Base-by-base conservation (phyloP, 2,113 vertebrate genomes). In the Girardinichthys multiradiatus region DNA sequence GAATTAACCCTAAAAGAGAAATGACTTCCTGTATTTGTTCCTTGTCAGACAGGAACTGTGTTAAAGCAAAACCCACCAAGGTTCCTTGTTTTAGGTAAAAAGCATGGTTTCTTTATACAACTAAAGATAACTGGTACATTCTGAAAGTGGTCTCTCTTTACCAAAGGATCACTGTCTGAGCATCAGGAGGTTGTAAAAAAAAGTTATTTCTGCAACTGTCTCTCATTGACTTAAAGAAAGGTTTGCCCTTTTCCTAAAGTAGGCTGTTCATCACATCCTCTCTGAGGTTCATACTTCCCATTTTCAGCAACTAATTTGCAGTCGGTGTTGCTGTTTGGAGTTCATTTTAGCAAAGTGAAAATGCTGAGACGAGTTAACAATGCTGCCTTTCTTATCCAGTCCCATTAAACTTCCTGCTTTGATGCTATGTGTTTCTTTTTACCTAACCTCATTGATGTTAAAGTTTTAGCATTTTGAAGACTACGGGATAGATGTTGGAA, bases 1-100 rank as follows among this genome's bases (percentile, higher is more conserved):
- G 54, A 69, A 74, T 67, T 5, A 83, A 69, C 26, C 1, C 37
- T 68, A 27, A 10, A 31, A 68, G 48, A 76, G 30, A 9, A 29
- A 27, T 1, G 24, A 17, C 57, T 68, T 74, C 26, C 61, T 63
- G 42, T 42, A 71, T 70, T 57, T 64, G 57, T 72, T 30, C 4
- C 31, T 70, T 31, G 28, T 64, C 35, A 80, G 68, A 77, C 48
- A 81, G 87, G 89, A 90, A 91, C 79, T 74, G 42, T 30, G 42
- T 42, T 42, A 64, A 67, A 70, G 26, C 35, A 54, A 61, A 74
- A 81, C 30, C 48, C 45, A 48, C 24, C 24, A 2, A 19, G 27
- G 68, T 90, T 90, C 83, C 79, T 72, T 75, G 68, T 81, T 82
- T 60, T 61, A 11, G 8, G 17, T 35, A 5, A 7, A 10, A 7